phyloP scores from a whole-genome alignment of 2,797 vertebrate species.

The Euphonia xanthogaster region DNA sequence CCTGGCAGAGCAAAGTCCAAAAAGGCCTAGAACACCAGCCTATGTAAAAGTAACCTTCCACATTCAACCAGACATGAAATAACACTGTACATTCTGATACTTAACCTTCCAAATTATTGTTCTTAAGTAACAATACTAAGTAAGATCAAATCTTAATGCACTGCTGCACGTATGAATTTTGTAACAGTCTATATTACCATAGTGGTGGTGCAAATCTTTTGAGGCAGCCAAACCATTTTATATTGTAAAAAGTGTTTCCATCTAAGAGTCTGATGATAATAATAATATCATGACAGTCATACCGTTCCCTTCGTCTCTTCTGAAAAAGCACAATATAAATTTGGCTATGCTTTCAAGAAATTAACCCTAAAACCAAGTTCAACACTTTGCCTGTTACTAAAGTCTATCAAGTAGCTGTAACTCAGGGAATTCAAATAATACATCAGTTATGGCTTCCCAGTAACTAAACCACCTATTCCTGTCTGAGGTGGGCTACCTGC shows the following conservation, averaged over 20 bases:
- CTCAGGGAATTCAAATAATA: not conserved
- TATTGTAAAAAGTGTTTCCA: not conserved
- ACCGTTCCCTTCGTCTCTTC: not conserved
- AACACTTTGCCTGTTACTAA: rapidly evolving
- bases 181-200: rapidly evolving
- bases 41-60: not conserved
- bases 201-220: not conserved
- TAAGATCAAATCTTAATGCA: not conserved
- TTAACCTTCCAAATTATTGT: not conserved
- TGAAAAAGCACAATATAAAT: not conserved
- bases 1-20: not conserved
- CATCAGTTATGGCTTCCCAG: not conserved
- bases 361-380: not conserved
- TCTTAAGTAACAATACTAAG: not conserved
- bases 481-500: not conserved
- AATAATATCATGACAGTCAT: not conserved
- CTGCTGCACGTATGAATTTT: not conserved
- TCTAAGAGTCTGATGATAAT: not conserved
- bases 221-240: not conserved
- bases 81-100: not conserved
- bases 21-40: not conserved
- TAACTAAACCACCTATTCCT: not conserved
- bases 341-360: not conserved
- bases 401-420: not conserved
- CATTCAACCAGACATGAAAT: not conserved